phyloP scores from a whole-genome alignment of 2,113 vertebrate species.

The Zeus faber region DNA sequence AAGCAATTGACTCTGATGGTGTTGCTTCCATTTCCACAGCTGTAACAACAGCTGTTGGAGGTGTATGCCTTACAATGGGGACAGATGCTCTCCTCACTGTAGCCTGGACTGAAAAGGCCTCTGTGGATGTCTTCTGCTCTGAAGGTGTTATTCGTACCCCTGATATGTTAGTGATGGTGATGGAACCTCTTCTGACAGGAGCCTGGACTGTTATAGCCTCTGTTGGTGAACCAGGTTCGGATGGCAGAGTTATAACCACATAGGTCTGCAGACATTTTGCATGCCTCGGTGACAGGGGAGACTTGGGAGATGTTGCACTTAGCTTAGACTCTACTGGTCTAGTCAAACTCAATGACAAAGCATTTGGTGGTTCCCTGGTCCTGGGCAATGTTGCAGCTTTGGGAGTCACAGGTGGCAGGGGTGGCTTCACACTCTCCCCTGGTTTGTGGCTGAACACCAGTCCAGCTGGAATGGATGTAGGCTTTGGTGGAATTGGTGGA shows the following conservation, averaged over 20 bases:
- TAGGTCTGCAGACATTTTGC: conserved; percentile 90
- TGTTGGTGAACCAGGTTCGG: conserved; percentile 91
- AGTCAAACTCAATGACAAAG: conserved; percentile 85
- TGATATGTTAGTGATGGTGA: conserved; percentile 55
- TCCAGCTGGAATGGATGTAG: conserved; percentile 86
- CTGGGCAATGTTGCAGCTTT: conserved; percentile 80
- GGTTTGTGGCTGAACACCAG: conserved; percentile 88
- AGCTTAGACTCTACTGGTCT: conserved; percentile 83
- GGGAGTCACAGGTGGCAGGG: conserved; percentile 75
- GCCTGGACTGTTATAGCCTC: conserved; percentile 82
- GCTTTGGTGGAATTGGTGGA: conserved; percentile 94
- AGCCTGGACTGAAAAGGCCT: conserved; percentile 44
- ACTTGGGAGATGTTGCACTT: conserved; percentile 83
- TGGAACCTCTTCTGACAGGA: conserved; percentile 65
- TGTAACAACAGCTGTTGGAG: conserved; percentile 22
- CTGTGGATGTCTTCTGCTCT: conserved; percentile 59
- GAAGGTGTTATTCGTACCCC: conserved; percentile 56
- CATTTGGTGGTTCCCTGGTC: conserved; percentile 78
- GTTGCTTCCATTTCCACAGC: conserved; percentile 28
- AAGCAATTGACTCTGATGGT: conserved; percentile 10
- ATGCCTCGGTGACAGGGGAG: conserved; percentile 88
- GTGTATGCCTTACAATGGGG: conserved; percentile 47
- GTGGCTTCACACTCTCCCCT: conserved; percentile 83
- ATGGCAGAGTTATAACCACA: conserved; percentile 95
- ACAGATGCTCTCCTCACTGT: conserved; percentile 57